Evolutionary conservation across 2,797 vertebrate species (phyloP), one percentile per base, ranked within the genome.

Genomic region (Austrolebias charrua): DNA sequence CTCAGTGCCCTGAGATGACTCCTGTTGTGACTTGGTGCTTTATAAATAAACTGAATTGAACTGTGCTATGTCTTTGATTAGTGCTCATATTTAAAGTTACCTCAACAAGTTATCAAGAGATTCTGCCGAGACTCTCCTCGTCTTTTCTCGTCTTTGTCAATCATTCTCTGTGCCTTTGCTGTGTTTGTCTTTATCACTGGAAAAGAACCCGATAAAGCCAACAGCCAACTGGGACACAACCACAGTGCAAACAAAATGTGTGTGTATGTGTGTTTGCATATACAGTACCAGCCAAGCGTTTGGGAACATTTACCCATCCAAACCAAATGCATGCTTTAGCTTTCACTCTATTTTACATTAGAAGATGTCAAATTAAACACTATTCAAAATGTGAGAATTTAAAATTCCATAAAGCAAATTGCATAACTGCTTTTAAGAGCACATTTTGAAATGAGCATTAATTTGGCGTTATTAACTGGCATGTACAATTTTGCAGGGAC

Each of bases 131-230:
- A 66, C 18, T 38, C 24, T 47, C 44, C 14, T 45, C 66, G 19
- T 45, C 7, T 8, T 51, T 52, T 61, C 52, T 51, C 42, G 16
- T 47, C 2, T 31, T 35, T 20, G 55, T 55, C 48, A 29, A 9
- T 45, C 55, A 60, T 12, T 47, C 38, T 62, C 19, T 67, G 59
- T 40, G 52, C 45, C 51, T 69, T 19, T 45, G 48, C 58, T 66
- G 15, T 72, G 55, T 74, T 57, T 66, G 44, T 57, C 67, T 62
- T 73, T 50, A 48, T 71, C 69, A 76, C 67, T 64, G 60, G 59
- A 54, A 54, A 63, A 66, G 18, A 71, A 63, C 24, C 33, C 55
- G 48, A 50, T 19, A 20, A 42, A 55, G 62, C 58, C 57, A 55
- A 72, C 69, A 69, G 58, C 44, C 35, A 69, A 45, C 55, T 28